Conservation (phyloP, 2,113 vertebrate genomes). For the Mustela nigripes region DNA sequence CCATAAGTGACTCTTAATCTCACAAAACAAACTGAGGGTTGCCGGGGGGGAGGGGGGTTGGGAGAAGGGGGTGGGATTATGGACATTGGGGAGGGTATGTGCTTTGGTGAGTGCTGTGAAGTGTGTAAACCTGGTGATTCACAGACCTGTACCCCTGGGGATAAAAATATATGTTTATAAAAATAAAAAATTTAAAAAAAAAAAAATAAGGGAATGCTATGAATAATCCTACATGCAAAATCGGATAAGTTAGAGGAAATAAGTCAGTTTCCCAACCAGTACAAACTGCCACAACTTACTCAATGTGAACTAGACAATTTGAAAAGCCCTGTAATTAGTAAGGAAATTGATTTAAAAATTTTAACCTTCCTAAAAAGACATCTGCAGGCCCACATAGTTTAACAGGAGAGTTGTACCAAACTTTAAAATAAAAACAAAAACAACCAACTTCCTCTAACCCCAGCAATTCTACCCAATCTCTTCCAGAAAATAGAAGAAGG, state of each 20-base stretch:
- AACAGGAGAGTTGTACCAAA: neutral
- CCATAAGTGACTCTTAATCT: no score
- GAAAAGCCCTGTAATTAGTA: neutral
- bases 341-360: neutral
- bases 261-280: neutral
- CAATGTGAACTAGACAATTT: neutral
- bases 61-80: no score
- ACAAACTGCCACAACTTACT: neutral
- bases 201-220: neutral
- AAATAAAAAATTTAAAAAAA: no score
- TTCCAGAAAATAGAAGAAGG: neutral
- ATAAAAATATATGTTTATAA: no score
- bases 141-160: no score
- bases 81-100: no score
- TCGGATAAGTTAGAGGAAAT: neutral
- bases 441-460: neutral
- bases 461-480: neutral
- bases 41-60: no score
- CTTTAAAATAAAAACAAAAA: neutral
- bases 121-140: no score
- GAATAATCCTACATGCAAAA: neutral
- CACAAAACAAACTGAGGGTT: no score
- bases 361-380: neutral
- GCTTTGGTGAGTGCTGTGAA: no score
- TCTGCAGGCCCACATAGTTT: neutral